Evolutionary conservation across 2,113 vertebrate species (phyloP).

Genomic region (Lepus timidus): DNA sequence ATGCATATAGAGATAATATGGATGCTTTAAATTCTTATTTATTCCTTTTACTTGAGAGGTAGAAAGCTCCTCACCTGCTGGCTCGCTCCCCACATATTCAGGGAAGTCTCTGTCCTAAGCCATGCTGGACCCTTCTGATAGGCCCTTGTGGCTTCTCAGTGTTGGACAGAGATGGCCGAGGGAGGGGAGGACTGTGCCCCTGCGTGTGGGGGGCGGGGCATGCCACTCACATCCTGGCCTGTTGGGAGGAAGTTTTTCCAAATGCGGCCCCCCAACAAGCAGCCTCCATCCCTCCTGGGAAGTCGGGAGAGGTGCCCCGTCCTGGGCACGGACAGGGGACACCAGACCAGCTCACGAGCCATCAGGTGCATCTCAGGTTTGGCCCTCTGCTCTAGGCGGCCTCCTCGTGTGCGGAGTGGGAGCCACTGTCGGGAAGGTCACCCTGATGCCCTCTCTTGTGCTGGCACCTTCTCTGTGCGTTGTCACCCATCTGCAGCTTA

Average conservation of each 20-base stretch:
- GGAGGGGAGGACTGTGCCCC: not conserved
- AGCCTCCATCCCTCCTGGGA: not conserved
- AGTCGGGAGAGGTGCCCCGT: not conserved
- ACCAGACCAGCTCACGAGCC: not conserved
- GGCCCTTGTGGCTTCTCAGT: not conserved
- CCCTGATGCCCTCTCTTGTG: not conserved
- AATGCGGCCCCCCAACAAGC: no score
- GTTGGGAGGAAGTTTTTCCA: constrained; percentile 2
- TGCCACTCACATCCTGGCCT: not conserved
- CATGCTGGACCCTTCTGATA: not conserved
- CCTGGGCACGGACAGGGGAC: not conserved
- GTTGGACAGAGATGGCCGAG: not conserved
- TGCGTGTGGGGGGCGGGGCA: not conserved
- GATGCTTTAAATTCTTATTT: not conserved
- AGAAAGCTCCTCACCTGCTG: no score
- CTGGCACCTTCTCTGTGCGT: not conserved
- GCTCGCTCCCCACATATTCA: no score
- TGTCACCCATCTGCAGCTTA: not conserved
- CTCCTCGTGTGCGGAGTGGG: not conserved
- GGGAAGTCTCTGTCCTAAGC: no score
- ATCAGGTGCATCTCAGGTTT: not conserved
- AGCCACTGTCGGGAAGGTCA: not conserved
- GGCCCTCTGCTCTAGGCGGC: not conserved
- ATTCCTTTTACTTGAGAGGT: no score
- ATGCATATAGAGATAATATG: not conserved